phyloP scores from a whole-genome alignment of 2,797 vertebrate species.

The Carapus acus region DNA sequence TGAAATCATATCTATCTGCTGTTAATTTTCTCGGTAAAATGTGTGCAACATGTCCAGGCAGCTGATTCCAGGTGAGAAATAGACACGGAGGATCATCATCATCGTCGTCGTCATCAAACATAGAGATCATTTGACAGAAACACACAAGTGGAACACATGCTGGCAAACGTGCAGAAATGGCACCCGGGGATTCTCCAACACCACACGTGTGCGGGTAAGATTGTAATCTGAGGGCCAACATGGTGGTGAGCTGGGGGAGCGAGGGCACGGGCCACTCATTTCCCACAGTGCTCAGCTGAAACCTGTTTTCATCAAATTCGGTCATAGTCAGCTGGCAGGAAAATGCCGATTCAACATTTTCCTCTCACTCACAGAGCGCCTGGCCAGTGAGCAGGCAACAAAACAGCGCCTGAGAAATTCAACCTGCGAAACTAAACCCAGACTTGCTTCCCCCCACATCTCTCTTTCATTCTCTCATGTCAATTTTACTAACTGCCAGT shows the following conservation, averaged over 20 bases:
- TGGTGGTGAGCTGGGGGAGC: conserved; percentile 14
- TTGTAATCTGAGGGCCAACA: conserved; percentile 47
- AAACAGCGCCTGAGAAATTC: conserved; percentile 11
- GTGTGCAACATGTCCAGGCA: too few relatives aligned
- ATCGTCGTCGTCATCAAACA: conserved; percentile 34
- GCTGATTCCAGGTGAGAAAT: background rate
- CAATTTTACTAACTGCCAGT: background rate
- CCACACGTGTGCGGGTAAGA: conserved; percentile 25
- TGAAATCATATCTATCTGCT: conserved; percentile 59
- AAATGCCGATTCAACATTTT: conserved; percentile 55
- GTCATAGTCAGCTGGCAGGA: conserved; percentile 45
- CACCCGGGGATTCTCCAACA: background rate
- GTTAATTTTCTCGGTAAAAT: conserved; percentile 64
- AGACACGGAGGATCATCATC: conserved; percentile 45
- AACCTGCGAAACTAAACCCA: conserved; percentile 13
- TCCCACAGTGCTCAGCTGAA: conserved; percentile 65
- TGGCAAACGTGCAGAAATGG: conserved; percentile 39
- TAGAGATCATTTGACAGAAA: conserved; percentile 24
- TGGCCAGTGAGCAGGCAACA: conserved; percentile 11
- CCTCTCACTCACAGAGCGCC: conserved; percentile 10
- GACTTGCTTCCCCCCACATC: too few relatives aligned
- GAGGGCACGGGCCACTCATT: conserved; percentile 31
- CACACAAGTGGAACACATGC: too few relatives aligned
- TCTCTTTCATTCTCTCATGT: background rate
- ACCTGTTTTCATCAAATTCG: conserved; percentile 18